Evolutionary conservation across 92 coral and sea anemone species (phyloP), one percentile per base, ranked within the genome.

Genomic region (Isaurus tuberculatus): DNA sequence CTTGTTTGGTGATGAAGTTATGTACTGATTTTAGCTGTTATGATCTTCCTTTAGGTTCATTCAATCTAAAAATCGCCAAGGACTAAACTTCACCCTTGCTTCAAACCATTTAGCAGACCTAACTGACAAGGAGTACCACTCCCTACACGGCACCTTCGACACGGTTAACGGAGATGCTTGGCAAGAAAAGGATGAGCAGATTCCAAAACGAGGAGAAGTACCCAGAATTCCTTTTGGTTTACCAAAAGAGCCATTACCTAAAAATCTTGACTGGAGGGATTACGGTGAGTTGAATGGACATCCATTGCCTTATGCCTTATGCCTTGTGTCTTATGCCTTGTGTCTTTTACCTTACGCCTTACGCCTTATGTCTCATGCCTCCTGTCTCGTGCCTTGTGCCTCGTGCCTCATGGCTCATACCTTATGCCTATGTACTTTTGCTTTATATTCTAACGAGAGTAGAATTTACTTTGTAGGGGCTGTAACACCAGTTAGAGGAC

Each of bases 61-160:
- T 26, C 90, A 73, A 64, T 86, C 90, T 30, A 86, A 86, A 79
- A 86, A 86, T 23, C 86, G 90, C 40, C 86, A 83, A 60, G 79
- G 82, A 29, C 65, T 86, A 27, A 86, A 80, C 51, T 86, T 61
- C 44, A 80, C 90, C 25, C 68, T 86, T 46, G 90, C 86, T n/a
- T 57, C 84, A 31, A 86, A 86, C 65, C 86, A 70, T 32, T 36
- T 86, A 19, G 86, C 90, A 8, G 90, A 86, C 67, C 28, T 86
- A 36, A 86, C 90, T 22, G 75, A 83, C 7, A 77, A 72, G 13
- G 90, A 86, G 42, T 86, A 72, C 74, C 73, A 71, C 44, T 28
- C 33, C 5, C 78, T 86, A 42, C 58, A 86, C 68, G 90, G 84
- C 31, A 65, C 84, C 17, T 65, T 86, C 37, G 70, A 86, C 44